phyloP scores from a whole-genome alignment of 1,140 invertebrate species.

The Heliconius nattereri region DNA sequence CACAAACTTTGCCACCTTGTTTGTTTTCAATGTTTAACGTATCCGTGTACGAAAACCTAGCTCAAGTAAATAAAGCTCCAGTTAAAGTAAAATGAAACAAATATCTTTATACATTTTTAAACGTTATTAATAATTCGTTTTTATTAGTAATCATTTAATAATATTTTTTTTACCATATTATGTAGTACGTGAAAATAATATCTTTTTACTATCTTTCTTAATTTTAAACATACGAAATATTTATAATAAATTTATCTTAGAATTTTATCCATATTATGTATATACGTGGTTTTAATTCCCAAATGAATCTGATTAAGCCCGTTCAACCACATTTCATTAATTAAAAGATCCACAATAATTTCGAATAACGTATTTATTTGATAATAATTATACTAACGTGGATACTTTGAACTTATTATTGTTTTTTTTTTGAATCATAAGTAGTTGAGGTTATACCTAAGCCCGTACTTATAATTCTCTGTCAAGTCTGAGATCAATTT shows the following conservation, averaged over 20 bases:
- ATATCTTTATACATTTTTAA: neutral
- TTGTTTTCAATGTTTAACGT: too few species aligned
- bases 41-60: too few species aligned
- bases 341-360: neutral
- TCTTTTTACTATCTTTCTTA: neutral
- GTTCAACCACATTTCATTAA: neutral
- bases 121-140: neutral
- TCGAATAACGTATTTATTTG: neutral
- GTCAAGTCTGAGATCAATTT: too few species aligned
- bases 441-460: too few species aligned
- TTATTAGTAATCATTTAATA: neutral
- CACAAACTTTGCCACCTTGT: too few species aligned
- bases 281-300: neutral
- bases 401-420: neutral
- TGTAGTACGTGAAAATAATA: neutral
- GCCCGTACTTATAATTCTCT: too few species aligned
- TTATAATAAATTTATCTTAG: neutral
- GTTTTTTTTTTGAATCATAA: too few species aligned
- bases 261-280: constrained; percentile 4
- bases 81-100: neutral
- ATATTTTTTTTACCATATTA: neutral
- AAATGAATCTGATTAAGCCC: constrained; percentile 7
- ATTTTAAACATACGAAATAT: neutral
- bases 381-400: neutral
- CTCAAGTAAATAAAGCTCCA: too few species aligned